A percentile compares a stretch with the other conserved stretches of the same genome.
Evolutionary conservation across 2,797 vertebrate species (phyloP).

Genomic region (Heteromormyrus szaboi): DNA sequence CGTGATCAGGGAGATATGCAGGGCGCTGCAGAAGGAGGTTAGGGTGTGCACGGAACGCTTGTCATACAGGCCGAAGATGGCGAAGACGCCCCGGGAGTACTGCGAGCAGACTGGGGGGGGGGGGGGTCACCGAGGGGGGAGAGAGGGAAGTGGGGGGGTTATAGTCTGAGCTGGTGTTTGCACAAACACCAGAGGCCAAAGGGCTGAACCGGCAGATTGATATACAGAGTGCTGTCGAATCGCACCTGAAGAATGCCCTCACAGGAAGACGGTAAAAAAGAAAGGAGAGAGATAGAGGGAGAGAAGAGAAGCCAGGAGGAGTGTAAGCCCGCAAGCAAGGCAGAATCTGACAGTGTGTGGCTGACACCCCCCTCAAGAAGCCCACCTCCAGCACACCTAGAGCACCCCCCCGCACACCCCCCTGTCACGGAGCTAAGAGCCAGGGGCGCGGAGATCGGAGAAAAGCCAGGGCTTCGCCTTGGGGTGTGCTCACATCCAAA

Average conservation of each 20-base stretch:
- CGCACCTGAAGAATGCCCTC: neutral
- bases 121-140: neutral
- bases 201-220: neutral
- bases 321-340: neutral
- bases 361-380: neutral
- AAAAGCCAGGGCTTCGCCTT: neutral
- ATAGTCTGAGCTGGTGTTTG: neutral
- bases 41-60: conserved; percentile 97
- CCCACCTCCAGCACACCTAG: neutral
- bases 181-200: neutral
- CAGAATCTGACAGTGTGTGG: neutral
- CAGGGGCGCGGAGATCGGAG: neutral
- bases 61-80: conserved; percentile 98
- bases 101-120: conserved; percentile 69
- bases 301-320: neutral
- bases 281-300: neutral
- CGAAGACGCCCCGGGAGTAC: conserved; percentile 96
- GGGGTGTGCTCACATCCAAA: neutral
- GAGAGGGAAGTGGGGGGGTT: neutral
- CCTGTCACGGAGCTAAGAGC: neutral
- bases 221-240: neutral
- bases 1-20: conserved; percentile 97
- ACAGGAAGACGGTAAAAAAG: neutral
- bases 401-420: too few relatives aligned
- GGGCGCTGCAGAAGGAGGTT: conserved; percentile 97